These are phyloP conservation scores for Thunnus thynnus DNA, from an alignment of 2,113 vertebrate species.

Conservation along the genomic window DNA sequence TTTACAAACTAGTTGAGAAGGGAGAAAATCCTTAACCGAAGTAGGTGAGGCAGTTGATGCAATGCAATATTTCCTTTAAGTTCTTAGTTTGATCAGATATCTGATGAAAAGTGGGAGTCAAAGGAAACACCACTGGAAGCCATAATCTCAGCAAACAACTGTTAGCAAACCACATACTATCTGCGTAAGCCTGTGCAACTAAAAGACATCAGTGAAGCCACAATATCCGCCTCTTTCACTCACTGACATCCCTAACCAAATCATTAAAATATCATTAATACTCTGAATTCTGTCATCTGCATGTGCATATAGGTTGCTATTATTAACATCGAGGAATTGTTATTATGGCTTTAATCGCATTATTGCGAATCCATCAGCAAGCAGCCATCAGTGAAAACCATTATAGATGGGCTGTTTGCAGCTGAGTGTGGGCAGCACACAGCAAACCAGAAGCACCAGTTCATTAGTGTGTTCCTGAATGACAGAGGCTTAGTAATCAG, in stretches of 20 bases:
- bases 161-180: neutral
- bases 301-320: neutral
- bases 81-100: too few relatives aligned
- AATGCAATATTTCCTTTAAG: too few relatives aligned
- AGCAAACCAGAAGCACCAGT: constrained; percentile 24
- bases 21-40: too few relatives aligned
- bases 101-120: too few relatives aligned
- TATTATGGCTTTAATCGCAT: constrained; percentile 18
- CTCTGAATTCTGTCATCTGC: neutral
- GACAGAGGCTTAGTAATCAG: constrained; percentile 37
- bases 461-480: constrained; percentile 41
- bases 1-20: too few relatives aligned
- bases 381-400: constrained; percentile 22
- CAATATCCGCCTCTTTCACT: neutral
- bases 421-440: constrained; percentile 34
- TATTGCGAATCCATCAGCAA: constrained; percentile 26
- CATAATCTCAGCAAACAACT: neutral
- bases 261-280: constrained; percentile 7
- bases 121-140: too few relatives aligned
- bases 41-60: too few relatives aligned
- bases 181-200: neutral
- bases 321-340: constrained; percentile 12
- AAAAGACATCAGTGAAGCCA: too few relatives aligned
- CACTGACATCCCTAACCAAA: neutral
- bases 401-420: constrained; percentile 14